Conservation (phyloP, 2,113 vertebrate species). For the Tinamus guttatus region DNA sequence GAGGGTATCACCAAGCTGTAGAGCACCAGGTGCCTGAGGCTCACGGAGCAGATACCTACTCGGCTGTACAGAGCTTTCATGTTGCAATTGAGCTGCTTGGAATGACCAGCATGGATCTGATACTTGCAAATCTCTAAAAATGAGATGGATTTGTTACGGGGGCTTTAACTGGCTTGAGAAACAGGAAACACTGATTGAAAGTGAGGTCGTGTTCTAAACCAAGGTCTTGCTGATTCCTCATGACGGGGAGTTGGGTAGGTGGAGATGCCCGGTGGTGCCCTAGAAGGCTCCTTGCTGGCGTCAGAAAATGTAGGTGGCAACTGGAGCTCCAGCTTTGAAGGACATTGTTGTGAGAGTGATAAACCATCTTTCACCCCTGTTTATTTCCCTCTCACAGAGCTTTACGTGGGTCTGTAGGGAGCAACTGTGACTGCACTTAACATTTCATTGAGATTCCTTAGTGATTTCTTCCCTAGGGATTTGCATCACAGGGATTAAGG, state of each 20-base stretch:
- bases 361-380: neutral
- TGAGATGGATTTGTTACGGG: neutral
- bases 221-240: neutral
- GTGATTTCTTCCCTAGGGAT: neutral
- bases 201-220: neutral
- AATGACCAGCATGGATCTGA: neutral
- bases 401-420: neutral
- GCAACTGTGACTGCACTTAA: neutral
- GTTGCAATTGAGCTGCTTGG: neutral
- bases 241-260: neutral
- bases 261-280: neutral
- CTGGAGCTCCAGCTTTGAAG: neutral
- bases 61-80: neutral
- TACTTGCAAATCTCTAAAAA: neutral
- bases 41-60: neutral
- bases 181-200: neutral
- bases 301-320: neutral
- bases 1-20: neutral
- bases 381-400: neutral
- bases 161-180: neutral
- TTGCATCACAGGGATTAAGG: neutral
- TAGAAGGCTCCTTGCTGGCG: neutral
- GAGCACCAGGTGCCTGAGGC: neutral
- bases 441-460: neutral
- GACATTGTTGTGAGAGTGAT: neutral